A percentile compares a stretch with the other conserved stretches of the same genome.
Conservation (phyloP, 1,140 invertebrate species). For the Trialeurodes vaporariorum region DNA sequence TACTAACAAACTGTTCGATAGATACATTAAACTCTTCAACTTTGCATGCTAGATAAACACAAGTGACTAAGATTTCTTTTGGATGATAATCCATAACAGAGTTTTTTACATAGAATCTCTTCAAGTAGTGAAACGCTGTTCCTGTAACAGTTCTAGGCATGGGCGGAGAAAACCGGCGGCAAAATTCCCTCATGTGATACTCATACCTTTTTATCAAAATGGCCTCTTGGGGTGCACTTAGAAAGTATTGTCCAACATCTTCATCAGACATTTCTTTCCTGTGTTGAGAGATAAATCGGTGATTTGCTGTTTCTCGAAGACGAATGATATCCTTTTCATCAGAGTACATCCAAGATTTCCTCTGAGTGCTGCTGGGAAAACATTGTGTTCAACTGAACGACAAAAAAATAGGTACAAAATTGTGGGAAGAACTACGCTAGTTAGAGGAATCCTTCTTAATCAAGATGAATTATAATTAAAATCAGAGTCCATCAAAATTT, state of each 20-base stretch:
- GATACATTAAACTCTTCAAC: slow-evolving; percentile 99
- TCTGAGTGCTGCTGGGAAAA: slow-evolving; percentile 87
- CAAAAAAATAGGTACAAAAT: no score
- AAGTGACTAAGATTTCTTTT: slow-evolving; percentile 94
- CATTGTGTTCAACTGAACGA: no score
- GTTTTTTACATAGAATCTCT: slow-evolving; percentile 90
- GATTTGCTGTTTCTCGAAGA: slow-evolving; percentile 66
- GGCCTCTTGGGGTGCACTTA: slow-evolving; percentile 72
- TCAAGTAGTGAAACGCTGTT: slow-evolving; percentile 92
- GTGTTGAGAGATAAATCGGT: slow-evolving; percentile 48
- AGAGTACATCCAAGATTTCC: slow-evolving; percentile 80
- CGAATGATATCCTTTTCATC: slow-evolving; percentile 64
- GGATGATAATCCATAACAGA: slow-evolving; percentile 97
- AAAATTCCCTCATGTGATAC: slow-evolving; percentile 80
- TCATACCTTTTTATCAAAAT: slow-evolving; percentile 73
- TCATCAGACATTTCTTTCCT: slow-evolving; percentile 32
- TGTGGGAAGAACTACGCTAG: no score
- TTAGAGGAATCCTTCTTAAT: no score
- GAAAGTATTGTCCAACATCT: slow-evolving; percentile 45
- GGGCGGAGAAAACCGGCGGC: slow-evolving; percentile 77
- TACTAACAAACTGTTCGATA: slow-evolving; percentile 90
- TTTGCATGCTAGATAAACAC: slow-evolving; percentile 93
- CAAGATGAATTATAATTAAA: no score
- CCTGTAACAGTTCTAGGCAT: slow-evolving; percentile 88
- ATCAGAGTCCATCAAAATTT: no score